Evolutionary conservation across 2,113 vertebrate genomes (phyloP), one percentile per base, ranked within the genome.

Genomic region (Theropithecus gelada): DNA sequence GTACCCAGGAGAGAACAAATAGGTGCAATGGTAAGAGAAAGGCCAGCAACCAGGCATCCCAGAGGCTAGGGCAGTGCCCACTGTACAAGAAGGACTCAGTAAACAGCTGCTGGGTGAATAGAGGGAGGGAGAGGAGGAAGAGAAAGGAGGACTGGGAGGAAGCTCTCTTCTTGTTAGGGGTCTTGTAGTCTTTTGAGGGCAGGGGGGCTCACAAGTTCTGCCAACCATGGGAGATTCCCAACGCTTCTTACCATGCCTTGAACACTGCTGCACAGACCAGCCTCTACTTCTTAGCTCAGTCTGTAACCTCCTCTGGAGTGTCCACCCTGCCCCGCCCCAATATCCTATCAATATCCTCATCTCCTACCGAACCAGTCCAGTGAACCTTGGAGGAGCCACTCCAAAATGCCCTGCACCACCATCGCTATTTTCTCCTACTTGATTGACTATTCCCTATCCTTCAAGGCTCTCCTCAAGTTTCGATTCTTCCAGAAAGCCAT

Each of bases 341-440:
- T 12, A 0, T 7, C 61, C 16, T 25, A 3, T 5, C 7, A 20
- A 0, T 17, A 35, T 5, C 68, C 10, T 55, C 57, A 6, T 23
- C 14, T 64, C 70, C 52, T 43, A 17, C 5, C 64, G 59, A 87
- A 48, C 88, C 6, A 18, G 35, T 27, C 30, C 5, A 12, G 2
- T 5, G 13, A 32, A 23, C 30, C 50, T 16, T 7, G 3, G 43
- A 30, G n/a, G 14, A 70, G n/a, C 6, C 43, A 7, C 38, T 78
- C 78, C 22, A 38, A 45, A 79, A 68, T 9, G 18, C 38, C 6
- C n/a, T 8, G 23, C 22, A 25, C 35, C 12, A 13, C 22, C 76
- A 14, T 11, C 14, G 20, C 48, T 52, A 1, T 40, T 55, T 38
- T 72, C 35, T 64, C 35, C n/a, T 48, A 27, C 6, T 6, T 7